phyloP scores from a whole-genome alignment of 1,140 invertebrate species.

The Musca domestica region DNA sequence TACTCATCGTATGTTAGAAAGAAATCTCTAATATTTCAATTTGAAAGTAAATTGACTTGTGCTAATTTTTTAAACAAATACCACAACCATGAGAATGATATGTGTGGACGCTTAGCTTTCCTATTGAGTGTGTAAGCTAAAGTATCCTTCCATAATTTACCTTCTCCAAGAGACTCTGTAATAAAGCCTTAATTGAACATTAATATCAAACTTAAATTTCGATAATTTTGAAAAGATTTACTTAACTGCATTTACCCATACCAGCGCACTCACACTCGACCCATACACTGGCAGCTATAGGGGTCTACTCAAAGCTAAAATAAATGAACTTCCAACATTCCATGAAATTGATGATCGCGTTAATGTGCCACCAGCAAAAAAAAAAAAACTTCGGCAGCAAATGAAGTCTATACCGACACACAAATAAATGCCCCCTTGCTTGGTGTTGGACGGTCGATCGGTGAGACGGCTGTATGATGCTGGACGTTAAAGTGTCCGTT shows the following conservation, averaged over 20 bases:
- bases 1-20: no score
- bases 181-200: constrained; percentile 1
- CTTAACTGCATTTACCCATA: neutral
- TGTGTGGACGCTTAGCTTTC: no score
- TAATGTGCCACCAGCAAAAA: constrained; percentile 27
- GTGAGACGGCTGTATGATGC: neutral
- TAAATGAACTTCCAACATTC: constrained; percentile 18
- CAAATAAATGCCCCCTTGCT: neutral
- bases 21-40: no score
- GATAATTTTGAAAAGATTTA: constrained; percentile 6
- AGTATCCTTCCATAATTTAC: no score
- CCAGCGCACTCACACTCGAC: neutral
- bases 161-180: neutral
- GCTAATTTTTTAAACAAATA: no score
- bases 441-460: neutral
- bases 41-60: no score
- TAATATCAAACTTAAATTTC: constrained; percentile 9
- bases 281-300: neutral
- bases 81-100: no score
- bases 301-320: neutral
- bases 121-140: no score
- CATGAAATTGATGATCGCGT: constrained; percentile 25
- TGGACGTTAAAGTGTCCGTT: neutral
- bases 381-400: neutral
- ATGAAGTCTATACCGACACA: neutral